phyloP scores from a whole-genome alignment of 2,113 vertebrate genomes.

The Heptranchias perlo region DNA sequence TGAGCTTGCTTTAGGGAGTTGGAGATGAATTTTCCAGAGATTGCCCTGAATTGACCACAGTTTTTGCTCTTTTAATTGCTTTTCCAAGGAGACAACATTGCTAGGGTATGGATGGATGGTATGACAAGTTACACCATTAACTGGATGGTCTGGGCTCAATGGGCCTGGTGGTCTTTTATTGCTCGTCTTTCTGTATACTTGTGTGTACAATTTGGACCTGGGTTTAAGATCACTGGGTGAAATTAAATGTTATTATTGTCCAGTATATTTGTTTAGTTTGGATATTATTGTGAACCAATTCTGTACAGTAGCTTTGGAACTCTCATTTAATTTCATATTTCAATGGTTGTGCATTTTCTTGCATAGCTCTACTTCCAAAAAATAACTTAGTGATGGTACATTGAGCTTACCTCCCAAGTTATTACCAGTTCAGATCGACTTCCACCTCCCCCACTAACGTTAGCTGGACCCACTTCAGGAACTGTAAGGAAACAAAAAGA shows the following conservation, averaged over 20 bases:
- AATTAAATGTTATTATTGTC: neutral
- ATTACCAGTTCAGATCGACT: constrained; percentile 94
- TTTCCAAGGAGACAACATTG: neutral
- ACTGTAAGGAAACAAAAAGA: constrained; percentile 59
- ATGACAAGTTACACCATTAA: neutral
- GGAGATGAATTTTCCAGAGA: neutral
- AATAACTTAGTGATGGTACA: neutral
- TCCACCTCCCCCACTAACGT: constrained; percentile 89
- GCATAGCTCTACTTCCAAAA: neutral
- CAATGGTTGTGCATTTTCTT: neutral
- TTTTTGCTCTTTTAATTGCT: neutral
- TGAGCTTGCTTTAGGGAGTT: neutral
- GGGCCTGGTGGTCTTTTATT: neutral
- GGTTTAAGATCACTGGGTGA: neutral
- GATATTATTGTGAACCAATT: neutral
- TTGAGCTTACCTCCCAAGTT: constrained; percentile 91
- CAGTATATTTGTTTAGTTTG: neutral
- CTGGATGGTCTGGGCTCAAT: no score
- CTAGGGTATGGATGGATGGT: neutral
- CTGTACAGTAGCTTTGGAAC: neutral
- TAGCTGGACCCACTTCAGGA: constrained; percentile 83
- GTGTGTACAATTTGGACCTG: neutral
- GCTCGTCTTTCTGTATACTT: neutral
- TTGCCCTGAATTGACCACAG: neutral
- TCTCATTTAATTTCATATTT: neutral